Evolutionary conservation across 1,140 invertebrate genomes (phyloP).

Genomic region (Drosophila pseudoananassae): DNA sequence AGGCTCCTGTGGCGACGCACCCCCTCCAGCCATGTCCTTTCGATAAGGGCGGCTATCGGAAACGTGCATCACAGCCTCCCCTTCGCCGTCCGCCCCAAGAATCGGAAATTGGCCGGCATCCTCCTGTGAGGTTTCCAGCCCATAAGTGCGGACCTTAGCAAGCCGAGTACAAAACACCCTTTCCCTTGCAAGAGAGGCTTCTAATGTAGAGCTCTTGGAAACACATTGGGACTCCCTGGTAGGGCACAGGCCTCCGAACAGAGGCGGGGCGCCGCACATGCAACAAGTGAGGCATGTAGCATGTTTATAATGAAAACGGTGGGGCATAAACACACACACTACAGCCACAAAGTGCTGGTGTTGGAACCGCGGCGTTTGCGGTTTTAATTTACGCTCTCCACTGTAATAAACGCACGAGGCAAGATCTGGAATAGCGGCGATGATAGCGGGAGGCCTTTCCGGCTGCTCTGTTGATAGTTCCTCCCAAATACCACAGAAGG

Average conservation of each 20-base stretch:
- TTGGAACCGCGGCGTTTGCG: slow-evolving; percentile 11
- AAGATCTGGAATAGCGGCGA: neutral
- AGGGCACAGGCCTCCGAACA: neutral
- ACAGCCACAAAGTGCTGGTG: neutral
- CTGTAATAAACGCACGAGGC: slow-evolving; percentile 6
- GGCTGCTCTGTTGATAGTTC: neutral
- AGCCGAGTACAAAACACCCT: neutral
- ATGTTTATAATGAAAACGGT: slow-evolving; percentile 4
- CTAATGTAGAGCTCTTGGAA: too few species aligned
- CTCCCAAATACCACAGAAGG: neutral
- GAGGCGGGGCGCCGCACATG: slow-evolving; percentile 13
- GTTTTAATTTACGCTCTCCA: slow-evolving; percentile 25
- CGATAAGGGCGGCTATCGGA: slow-evolving; percentile 15
- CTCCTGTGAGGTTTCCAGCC: neutral
- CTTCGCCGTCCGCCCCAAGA: neutral
- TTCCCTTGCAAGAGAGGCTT: neutral
- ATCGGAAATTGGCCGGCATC: slow-evolving; percentile 1
- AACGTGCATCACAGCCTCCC: neutral
- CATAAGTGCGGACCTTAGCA: neutral
- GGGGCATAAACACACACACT: neutral
- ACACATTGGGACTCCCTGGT: neutral
- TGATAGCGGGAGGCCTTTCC: slow-evolving; percentile 1
- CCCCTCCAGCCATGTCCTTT: slow-evolving; percentile 20
- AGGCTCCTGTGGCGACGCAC: slow-evolving; percentile 20
- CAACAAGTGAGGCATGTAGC: slow-evolving; percentile 28